Conservation (phyloP, 2,888 invertebrate genomes). For the Trisateles emortualis region DNA sequence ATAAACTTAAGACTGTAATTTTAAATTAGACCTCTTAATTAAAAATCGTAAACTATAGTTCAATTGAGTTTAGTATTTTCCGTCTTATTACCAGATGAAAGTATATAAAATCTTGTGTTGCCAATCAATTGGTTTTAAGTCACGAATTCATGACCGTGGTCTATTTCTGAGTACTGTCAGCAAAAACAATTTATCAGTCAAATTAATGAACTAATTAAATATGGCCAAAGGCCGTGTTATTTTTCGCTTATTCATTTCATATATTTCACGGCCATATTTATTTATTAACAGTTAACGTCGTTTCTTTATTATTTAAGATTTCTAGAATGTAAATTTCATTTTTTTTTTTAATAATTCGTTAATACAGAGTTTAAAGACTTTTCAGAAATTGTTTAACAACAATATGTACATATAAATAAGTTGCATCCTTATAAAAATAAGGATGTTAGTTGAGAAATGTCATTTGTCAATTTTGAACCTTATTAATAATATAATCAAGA, state of each 20-base stretch:
- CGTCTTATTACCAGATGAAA: constrained; percentile 5
- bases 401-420: neutral
- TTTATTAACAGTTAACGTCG: constrained; percentile 10
- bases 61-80: no score
- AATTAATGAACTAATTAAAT: constrained; percentile 24
- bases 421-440: no score
- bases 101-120: neutral
- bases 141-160: constrained; percentile 8
- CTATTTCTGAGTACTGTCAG: constrained; percentile 4
- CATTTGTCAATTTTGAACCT: no score
- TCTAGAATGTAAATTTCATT: constrained; percentile 6
- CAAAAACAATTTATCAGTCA: constrained; percentile 13
- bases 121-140: neutral
- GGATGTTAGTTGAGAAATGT: no score
- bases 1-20: no score
- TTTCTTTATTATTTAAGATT: constrained; percentile 19
- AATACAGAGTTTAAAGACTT: neutral
- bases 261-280: constrained; percentile 19
- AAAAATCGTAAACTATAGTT: no score
- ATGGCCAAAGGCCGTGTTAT: constrained; percentile 13
- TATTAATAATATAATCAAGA: no score
- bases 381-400: neutral
- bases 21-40: no score
- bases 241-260: constrained; percentile 11
- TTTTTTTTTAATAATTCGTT: neutral